Percentiles rank a stretch among this genome's conserved stretches.
Conservation (phyloP, 2,797 vertebrate genomes). For the Micropoecilia bifurca region DNA sequence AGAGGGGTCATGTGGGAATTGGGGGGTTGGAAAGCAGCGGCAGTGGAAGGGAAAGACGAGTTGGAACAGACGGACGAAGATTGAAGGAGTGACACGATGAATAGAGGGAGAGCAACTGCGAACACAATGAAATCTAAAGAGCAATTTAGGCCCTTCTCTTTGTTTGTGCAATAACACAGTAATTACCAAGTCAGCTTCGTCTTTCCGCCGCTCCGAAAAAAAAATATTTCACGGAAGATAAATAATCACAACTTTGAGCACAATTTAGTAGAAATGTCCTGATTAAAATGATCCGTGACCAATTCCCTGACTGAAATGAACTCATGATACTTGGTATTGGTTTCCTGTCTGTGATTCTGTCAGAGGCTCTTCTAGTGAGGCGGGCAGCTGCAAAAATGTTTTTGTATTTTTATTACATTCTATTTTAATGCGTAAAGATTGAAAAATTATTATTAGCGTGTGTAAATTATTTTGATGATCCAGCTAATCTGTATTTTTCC, state of each 20-base stretch:
- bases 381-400: not conserved
- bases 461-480: not conserved
- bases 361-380: not conserved
- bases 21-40: conserved; percentile 57
- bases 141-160: conserved; percentile 68
- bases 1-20: conserved; percentile 55
- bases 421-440: not conserved
- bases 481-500: not conserved
- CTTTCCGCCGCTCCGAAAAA: conserved; percentile 16
- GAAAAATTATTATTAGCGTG: not conserved
- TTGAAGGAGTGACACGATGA: conserved; percentile 51
- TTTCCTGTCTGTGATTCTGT: not conserved
- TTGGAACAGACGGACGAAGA: conserved; percentile 52
- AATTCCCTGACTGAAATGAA: not conserved
- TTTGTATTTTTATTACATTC: not conserved
- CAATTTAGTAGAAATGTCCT: not conserved
- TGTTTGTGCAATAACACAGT: conserved; percentile 56
- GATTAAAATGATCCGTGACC: not conserved
- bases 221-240: conserved; percentile 24
- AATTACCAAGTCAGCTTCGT: conserved; percentile 54
- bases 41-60: conserved; percentile 52
- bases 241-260: not conserved
- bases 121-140: conserved; percentile 73
- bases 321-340: not conserved
- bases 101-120: conserved; percentile 60